Evolutionary conservation across 1,140 invertebrate species (phyloP).

Genomic region (Drosophila ironensis): DNA sequence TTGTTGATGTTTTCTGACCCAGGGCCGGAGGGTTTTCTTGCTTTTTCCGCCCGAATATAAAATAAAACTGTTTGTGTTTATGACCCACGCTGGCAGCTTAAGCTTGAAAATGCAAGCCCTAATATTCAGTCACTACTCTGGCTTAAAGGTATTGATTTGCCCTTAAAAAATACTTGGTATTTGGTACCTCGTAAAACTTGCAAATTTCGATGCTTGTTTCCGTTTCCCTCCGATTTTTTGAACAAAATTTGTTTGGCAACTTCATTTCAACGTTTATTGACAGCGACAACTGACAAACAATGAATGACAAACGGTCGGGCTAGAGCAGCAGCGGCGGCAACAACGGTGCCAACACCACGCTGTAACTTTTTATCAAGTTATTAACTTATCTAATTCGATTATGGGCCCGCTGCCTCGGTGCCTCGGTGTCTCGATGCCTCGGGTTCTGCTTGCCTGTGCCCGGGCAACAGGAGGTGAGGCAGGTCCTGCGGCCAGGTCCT

Average conservation of each 20-base stretch:
- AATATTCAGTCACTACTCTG: no score
- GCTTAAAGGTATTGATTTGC: neutral
- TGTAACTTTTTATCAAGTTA: slow-evolving; percentile 80
- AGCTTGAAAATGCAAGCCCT: no score
- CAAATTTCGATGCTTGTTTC: slow-evolving; percentile 44
- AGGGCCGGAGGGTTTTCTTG: slow-evolving; percentile 27
- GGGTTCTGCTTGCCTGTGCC: neutral
- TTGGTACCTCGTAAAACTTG: slow-evolving; percentile 12
- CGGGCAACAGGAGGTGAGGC: neutral
- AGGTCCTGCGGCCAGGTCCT: slow-evolving; percentile 4
- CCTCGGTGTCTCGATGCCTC: slow-evolving; percentile 6
- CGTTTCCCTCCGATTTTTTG: slow-evolving; percentile 5
- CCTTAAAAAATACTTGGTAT: neutral
- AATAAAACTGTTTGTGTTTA: neutral
- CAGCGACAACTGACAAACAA: slow-evolving; percentile 75
- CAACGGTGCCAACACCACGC: slow-evolving; percentile 32
- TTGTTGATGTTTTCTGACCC: slow-evolving; percentile 23
- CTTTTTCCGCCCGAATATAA: neutral
- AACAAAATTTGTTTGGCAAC: slow-evolving; percentile 55
- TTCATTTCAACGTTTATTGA: slow-evolving; percentile 72
- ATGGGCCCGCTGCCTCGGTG: slow-evolving; percentile 49
- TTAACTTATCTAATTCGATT: slow-evolving; percentile 81
- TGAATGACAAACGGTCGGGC: slow-evolving; percentile 44
- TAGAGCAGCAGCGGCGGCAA: slow-evolving; percentile 22
- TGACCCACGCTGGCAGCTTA: neutral